These are phyloP conservation scores for Drosophila paulistorum DNA, from an alignment of 1,140 invertebrate genomes.

Conservation along the genomic window DNA sequence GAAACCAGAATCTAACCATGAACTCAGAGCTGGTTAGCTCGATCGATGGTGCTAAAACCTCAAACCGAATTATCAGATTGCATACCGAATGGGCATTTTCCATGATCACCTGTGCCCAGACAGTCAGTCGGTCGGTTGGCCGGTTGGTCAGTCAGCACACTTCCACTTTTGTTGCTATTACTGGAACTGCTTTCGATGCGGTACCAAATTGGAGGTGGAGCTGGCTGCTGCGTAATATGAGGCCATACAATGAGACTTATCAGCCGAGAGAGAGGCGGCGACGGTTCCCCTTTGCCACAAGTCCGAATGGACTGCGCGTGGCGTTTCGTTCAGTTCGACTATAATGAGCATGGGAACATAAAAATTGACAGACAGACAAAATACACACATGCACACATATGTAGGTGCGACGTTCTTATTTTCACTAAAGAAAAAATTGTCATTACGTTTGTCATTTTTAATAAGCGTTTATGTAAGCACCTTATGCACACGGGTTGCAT, in stretches of 20 bases:
- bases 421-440: conserved; percentile 62
- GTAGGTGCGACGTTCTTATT: conserved; percentile 70
- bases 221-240: conserved; percentile 60
- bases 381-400: background rate
- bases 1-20: conserved; percentile 22
- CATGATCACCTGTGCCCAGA: conserved; percentile 32
- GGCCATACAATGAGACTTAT: conserved; percentile 54
- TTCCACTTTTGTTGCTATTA: conserved; percentile 18
- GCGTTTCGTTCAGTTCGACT: conserved; percentile 53
- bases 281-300: conserved; percentile 39
- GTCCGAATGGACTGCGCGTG: conserved; percentile 59
- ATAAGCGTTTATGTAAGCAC: conserved; percentile 77
- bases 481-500: conserved; percentile 33
- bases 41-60: background rate
- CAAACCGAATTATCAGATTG: background rate
- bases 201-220: conserved; percentile 7
- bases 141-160: conserved; percentile 32
- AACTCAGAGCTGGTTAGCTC: conserved; percentile 26
- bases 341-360: conserved; percentile 75
- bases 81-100: conserved; percentile 28
- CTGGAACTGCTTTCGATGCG: conserved; percentile 15
- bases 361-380: conserved; percentile 34
- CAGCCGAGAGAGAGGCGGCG: conserved; percentile 31
- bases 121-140: too few species aligned
- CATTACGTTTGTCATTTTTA: conserved; percentile 73